phyloP scores from a whole-genome alignment of 2,888 invertebrate species.

The Andrena camellia region DNA sequence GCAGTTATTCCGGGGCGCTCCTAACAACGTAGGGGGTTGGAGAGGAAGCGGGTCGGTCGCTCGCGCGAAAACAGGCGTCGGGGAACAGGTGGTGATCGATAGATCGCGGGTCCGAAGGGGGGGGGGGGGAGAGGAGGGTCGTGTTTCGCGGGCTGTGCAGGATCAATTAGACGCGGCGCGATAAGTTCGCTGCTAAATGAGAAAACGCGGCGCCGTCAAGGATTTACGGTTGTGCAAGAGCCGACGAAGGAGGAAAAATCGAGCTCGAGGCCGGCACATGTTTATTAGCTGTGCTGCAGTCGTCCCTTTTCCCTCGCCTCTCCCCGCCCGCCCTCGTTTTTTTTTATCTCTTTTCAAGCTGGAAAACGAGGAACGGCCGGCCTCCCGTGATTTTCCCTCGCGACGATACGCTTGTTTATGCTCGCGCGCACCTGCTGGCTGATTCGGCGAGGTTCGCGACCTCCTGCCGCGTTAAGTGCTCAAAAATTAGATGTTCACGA shows the following conservation, averaged over 20 bases:
- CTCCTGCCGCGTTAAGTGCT: not conserved
- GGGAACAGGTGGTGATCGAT: conserved; percentile 48
- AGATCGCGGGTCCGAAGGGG: conserved; percentile 11
- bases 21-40: not conserved
- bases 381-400: conserved; percentile 19
- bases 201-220: conserved; percentile 62
- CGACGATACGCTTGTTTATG: conserved; percentile 30
- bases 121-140: not conserved
- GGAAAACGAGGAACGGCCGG: conserved; percentile 15
- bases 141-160: conserved; percentile 31
- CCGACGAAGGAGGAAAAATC: conserved; percentile 58
- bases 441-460: conserved; percentile 10
- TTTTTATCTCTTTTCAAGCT: conserved; percentile 28
- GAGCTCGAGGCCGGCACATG: conserved; percentile 38
- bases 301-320: not conserved
- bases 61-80: conserved; percentile 27
- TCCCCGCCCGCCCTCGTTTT: conserved; percentile 6
- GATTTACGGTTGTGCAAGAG: conserved; percentile 64
- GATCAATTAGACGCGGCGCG: conserved; percentile 65
- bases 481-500: not conserved
- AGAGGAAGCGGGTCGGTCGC: not conserved
- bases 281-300: conserved; percentile 39
- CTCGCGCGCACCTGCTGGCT: conserved; percentile 7
- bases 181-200: conserved; percentile 70
- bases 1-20: too few relatives aligned